phyloP scores from a whole-genome alignment of 2,113 vertebrate genomes.

The Platycercus adscitus region DNA sequence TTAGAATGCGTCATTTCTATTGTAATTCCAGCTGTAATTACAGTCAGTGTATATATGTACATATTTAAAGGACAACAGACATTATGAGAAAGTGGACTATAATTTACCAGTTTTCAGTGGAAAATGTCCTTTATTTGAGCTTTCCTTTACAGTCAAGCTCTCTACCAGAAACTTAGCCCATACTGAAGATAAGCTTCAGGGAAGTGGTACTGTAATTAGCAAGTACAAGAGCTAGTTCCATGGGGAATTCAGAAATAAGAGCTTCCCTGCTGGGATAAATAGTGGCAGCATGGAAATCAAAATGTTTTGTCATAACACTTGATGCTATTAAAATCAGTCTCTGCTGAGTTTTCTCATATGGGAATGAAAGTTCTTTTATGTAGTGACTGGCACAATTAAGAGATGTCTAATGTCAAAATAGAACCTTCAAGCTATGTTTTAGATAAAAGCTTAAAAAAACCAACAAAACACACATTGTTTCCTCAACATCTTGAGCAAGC shows the following conservation, averaged over 20 bases:
- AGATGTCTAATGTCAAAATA: constrained; percentile 31
- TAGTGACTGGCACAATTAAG: constrained; percentile 18
- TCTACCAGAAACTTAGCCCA: constrained; percentile 18
- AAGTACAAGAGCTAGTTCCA: constrained; percentile 48
- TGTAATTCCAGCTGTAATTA: neutral
- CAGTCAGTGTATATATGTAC: neutral
- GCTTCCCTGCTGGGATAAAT: constrained; percentile 55
- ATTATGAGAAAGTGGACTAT: neutral
- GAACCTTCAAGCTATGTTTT: neutral
- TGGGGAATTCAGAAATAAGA: constrained; percentile 50
- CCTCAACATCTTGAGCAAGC: neutral
- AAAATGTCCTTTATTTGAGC: neutral
- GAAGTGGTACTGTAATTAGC: constrained; percentile 53
- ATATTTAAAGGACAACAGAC: neutral
- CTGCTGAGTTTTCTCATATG: constrained; percentile 29
- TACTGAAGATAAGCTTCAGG: constrained; percentile 47
- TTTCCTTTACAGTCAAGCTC: constrained; percentile 14
- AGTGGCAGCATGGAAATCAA: constrained; percentile 28
- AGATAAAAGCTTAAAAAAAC: neutral
- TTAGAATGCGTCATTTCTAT: neutral
- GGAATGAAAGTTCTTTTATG: constrained; percentile 28
- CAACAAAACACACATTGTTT: neutral
- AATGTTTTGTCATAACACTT: constrained; percentile 49
- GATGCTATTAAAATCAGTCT: constrained; percentile 41
- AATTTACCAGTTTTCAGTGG: constrained; percentile 3